Conservation (phyloP, 1,140 invertebrate species). For the Semibalanus balanoides region DNA sequence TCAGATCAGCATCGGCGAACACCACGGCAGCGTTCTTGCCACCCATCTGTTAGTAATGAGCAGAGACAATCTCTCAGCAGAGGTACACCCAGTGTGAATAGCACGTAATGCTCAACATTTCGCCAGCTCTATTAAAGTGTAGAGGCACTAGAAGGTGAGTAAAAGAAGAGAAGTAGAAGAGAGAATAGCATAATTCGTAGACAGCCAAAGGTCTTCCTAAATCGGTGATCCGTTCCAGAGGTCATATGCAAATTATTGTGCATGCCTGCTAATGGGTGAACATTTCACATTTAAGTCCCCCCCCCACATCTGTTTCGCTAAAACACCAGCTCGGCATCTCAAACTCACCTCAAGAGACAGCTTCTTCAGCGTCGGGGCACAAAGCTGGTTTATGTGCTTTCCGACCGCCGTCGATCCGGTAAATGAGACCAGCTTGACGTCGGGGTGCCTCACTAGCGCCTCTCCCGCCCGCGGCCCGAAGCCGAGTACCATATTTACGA, state of each 20-base stretch:
- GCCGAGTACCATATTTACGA: constrained; percentile 45
- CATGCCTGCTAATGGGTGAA: background rate
- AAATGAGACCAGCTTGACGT: constrained; percentile 37
- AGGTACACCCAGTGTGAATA: no score
- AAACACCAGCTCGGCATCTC: background rate
- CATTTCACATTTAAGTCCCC: background rate
- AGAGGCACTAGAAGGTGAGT: no score
- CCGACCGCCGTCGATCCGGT: constrained; percentile 43
- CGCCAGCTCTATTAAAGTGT: no score
- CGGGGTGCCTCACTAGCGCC: constrained; percentile 36
- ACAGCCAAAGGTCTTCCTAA: no score
- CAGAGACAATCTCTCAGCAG: background rate
- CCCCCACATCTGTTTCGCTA: background rate
- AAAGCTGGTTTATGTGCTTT: constrained; percentile 30
- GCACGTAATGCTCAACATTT: no score
- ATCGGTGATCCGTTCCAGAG: no score
- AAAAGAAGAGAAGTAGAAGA: no score
- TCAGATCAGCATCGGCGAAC: constrained; percentile 38
- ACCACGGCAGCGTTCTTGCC: constrained; percentile 45
- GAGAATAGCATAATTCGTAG: no score
- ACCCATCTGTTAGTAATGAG: constrained; percentile 33
- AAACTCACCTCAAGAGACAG: constrained; percentile 38
- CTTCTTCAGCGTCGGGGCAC: constrained; percentile 38
- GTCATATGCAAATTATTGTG: background rate
- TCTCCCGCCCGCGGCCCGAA: constrained; percentile 36